phyloP scores from a whole-genome alignment of 2,888 invertebrate species.

The Zelleria hepariella region DNA sequence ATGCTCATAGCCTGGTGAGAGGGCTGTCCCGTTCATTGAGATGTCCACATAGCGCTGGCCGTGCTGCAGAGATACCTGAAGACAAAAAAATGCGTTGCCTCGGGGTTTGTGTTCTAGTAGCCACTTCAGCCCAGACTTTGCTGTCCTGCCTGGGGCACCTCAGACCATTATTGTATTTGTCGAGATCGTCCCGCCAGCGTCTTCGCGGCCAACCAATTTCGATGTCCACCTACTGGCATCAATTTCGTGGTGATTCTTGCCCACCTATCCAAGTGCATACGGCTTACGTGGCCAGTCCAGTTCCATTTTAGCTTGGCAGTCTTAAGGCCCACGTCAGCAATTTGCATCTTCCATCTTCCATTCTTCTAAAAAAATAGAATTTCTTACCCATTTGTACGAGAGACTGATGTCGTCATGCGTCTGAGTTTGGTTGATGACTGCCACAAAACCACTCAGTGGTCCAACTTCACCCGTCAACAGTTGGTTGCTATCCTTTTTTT shows the following conservation, averaged over 20 bases:
- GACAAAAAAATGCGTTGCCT: neutral
- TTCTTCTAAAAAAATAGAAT: neutral
- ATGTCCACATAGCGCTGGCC: conserved; percentile 35
- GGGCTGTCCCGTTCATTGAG: conserved; percentile 36
- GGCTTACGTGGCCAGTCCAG: too few relatives aligned
- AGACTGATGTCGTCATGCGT: conserved; percentile 26
- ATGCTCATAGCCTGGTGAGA: conserved; percentile 37
- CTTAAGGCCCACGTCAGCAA: too few relatives aligned
- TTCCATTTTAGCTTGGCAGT: too few relatives aligned
- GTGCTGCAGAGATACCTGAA: conserved; percentile 29
- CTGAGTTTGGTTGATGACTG: conserved; percentile 39
- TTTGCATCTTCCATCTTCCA: neutral
- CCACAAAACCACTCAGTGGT: conserved; percentile 23
- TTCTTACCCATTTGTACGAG: conserved; percentile 46
- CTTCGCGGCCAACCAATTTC: too few relatives aligned
- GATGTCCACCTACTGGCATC: too few relatives aligned
- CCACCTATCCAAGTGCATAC: too few relatives aligned
- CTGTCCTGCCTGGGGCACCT: too few relatives aligned
- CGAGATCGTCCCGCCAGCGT: too few relatives aligned
- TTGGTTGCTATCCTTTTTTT: neutral
- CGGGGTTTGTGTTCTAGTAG: neutral
- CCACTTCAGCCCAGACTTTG: too few relatives aligned
- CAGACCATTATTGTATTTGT: too few relatives aligned
- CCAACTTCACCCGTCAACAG: conserved; percentile 22
- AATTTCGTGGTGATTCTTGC: too few relatives aligned